Percentiles rank a stretch among this genome's conserved stretches.
Conservation (phyloP, 2,888 invertebrate genomes). For the Leptothorax acervorum region DNA sequence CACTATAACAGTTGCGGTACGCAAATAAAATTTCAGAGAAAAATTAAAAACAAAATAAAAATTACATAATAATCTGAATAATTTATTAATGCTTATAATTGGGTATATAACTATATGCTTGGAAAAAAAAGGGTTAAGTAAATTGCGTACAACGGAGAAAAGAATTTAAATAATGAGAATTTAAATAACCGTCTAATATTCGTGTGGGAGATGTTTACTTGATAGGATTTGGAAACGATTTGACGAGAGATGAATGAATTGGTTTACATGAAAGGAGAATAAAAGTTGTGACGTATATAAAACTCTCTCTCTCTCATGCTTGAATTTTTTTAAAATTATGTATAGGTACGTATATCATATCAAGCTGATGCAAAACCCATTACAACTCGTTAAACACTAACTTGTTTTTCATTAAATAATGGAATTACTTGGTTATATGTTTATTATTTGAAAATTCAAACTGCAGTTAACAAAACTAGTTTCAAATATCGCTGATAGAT, state of each 20-base stretch:
- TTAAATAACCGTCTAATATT: conserved; percentile 18
- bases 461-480: neutral
- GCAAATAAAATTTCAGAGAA: neutral
- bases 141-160: conserved; percentile 12
- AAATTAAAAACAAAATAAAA: neutral
- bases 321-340: conserved; percentile 10
- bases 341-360: no score
- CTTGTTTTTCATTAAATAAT: conserved; percentile 2
- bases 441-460: neutral
- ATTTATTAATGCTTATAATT: conserved; percentile 15
- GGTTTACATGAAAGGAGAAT: neutral
- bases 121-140: neutral
- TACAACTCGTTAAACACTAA: neutral
- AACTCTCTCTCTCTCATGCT: neutral
- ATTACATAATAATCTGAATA: conserved; percentile 16
- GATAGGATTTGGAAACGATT: neutral
- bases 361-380: neutral
- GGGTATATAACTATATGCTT: neutral
- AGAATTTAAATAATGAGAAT: conserved; percentile 26
- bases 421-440: neutral
- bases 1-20: neutral
- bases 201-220: conserved; percentile 7
- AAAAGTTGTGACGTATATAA: neutral
- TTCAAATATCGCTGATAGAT: neutral
- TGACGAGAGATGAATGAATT: conserved; percentile 17